Percentiles rank a stretch among this genome's conserved stretches.
Conservation (phyloP, 2,113 vertebrate genomes). For the Muntiacus muntjak region DNA sequence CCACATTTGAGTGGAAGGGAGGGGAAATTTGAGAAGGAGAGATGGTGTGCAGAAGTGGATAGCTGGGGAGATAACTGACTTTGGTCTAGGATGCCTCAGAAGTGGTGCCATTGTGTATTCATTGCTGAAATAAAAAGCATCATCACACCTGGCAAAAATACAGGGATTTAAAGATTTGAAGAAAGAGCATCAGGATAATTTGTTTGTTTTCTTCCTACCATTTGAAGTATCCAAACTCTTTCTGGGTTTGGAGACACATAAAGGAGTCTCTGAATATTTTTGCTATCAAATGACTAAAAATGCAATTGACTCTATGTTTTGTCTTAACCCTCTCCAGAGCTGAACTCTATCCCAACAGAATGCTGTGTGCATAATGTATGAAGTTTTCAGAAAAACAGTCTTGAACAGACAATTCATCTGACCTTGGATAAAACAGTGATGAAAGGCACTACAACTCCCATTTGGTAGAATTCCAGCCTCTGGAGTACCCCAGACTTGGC, state of each 20-base stretch:
- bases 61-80: not conserved
- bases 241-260: not conserved
- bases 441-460: not conserved
- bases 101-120: conserved; percentile 26
- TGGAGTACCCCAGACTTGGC: not conserved
- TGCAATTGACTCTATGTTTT: conserved; percentile 1
- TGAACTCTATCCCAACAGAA: not conserved
- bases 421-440: not conserved
- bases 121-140: not conserved
- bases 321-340: not conserved
- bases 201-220: conserved; percentile 29
- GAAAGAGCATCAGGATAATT: not conserved
- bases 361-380: not conserved
- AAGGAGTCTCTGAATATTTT: not conserved
- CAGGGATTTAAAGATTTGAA: not conserved
- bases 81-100: conserved; percentile 34
- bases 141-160: not conserved
- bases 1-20: not conserved
- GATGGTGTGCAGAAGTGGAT: not conserved
- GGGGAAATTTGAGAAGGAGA: not conserved
- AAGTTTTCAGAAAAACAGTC: not conserved
- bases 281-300: not conserved
- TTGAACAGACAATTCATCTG: not conserved
- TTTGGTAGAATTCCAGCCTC: not conserved
- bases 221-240: not conserved